Evolutionary conservation across 2,797 vertebrate species (phyloP).

Genomic region (Sebastolobus altivelis): DNA sequence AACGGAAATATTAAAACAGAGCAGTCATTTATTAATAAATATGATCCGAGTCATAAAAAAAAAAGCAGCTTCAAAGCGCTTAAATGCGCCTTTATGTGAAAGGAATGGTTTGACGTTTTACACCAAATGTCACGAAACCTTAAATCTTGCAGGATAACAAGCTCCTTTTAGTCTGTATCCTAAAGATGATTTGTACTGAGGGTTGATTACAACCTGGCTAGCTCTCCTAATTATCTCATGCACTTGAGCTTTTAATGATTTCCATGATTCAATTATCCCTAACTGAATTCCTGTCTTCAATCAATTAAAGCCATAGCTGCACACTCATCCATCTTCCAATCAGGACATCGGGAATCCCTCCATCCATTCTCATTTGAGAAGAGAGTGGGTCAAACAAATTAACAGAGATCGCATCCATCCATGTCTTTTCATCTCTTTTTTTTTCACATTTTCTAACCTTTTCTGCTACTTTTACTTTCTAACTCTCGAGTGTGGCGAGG

Average conservation of each 20-base stretch:
- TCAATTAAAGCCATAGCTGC: conserved; percentile 81
- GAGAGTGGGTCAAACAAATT: conserved; percentile 78
- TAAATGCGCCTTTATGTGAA: conserved; percentile 7
- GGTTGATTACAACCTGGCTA: conserved; percentile 79
- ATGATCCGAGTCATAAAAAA: conserved; percentile 29
- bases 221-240: conserved; percentile 77
- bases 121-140: conserved; percentile 36
- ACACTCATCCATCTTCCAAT: conserved; percentile 83
- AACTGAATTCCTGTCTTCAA: conserved; percentile 84
- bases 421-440: conserved; percentile 45
- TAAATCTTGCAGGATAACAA: conserved; percentile 55
- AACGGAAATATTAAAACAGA: conserved; percentile 66
- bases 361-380: conserved; percentile 81
- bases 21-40: conserved; percentile 58
- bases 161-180: conserved; percentile 43
- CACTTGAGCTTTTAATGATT: conserved; percentile 85
- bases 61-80: conserved; percentile 40
- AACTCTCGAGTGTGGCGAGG: not conserved
- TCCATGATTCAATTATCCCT: conserved; percentile 82
- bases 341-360: conserved; percentile 76
- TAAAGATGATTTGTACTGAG: conserved; percentile 54
- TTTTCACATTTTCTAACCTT: conserved; percentile 34
- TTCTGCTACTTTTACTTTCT: conserved; percentile 40
- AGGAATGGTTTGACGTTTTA: conserved; percentile 30
- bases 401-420: conserved; percentile 76